Evolutionary conservation across 2,888 invertebrate species (phyloP), one percentile per base, ranked within the genome.

Genomic region (Heteropelma amictum): DNA sequence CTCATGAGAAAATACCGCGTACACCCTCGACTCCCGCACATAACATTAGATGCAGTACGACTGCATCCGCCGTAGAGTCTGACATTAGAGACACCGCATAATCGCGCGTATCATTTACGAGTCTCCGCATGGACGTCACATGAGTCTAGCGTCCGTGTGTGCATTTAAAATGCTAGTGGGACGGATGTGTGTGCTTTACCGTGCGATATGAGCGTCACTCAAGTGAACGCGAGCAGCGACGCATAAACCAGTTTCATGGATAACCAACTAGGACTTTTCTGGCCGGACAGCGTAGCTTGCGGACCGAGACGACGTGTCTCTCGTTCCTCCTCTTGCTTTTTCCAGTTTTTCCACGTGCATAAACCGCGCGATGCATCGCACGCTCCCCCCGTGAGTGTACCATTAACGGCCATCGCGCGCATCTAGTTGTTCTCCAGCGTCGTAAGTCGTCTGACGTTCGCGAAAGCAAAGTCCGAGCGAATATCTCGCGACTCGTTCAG

Each of bases 221-320:
- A 54, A 49, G 35, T 81, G 83, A 80, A 80, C 81, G 78, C 81
- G 78, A 79, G 77, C 82, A 83, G 83, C 85, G 83, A 86, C 85
- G 86, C 85, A 85, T 86, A 86, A 87, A 87, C 87, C 87, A 87
- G 87, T 87, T 87, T 86, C 85, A 86, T 84, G 87, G 84, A 85
- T 87, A 86, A 86, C 84, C 83, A 82, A 84, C 83, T 85, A 81
- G 81, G 82, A 83, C 86, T 86, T 87, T 86, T 84, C 85, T 82
- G 45, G 35, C 54, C 45, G 81, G 79, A 80, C 81, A 85, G 82
- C 84, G 70, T 69, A 73, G 47, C 33, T 19, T 35, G 47, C 40
- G 56, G 21, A 49, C 81, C 81, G 81, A 82, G 82, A 81, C 81
- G 81, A 84, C 82, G 82, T 53, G n/a, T 14, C 63, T 8, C 28